A percentile compares a stretch with the other conserved stretches of the same genome.
Evolutionary conservation across 2,888 invertebrate species (phyloP).

Genomic region (Tryphoninae sp.): DNA sequence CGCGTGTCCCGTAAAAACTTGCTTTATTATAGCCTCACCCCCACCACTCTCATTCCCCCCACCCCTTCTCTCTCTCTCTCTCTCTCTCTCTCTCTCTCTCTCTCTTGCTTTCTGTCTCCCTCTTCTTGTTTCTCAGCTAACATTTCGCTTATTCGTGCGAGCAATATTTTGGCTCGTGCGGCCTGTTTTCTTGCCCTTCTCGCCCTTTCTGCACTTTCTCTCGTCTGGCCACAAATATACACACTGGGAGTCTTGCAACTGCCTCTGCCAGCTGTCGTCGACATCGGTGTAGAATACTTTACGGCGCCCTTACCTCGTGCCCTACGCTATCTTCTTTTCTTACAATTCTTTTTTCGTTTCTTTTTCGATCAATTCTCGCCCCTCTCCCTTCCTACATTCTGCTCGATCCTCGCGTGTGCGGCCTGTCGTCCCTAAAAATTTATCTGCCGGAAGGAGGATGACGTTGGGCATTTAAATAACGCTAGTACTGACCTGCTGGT

Average conservation of each 20-base stretch:
- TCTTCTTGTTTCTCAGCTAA: slow-evolving; percentile 15
- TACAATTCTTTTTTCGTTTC: slow-evolving; percentile 42
- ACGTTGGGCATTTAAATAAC: slow-evolving; percentile 48
- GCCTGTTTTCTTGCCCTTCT: slow-evolving; percentile 6
- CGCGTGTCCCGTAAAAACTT: slow-evolving; percentile 56
- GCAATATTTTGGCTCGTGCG: slow-evolving; percentile 38
- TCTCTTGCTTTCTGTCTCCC: no score
- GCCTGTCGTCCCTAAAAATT: slow-evolving; percentile 28
- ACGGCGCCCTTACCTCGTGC: slow-evolving; percentile 52
- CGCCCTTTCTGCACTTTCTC: not conserved
- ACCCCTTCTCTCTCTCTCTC: not conserved
- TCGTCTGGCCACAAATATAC: not conserved
- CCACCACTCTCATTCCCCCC: not conserved
- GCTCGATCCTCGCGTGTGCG: slow-evolving; percentile 49
- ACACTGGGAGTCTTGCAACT: slow-evolving; percentile 55
- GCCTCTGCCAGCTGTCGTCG: slow-evolving; percentile 67
- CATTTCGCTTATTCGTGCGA: slow-evolving; percentile 39
- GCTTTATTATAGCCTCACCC: slow-evolving; percentile 31
- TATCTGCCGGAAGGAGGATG: slow-evolving; percentile 61
- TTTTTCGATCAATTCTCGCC: slow-evolving; percentile 39
- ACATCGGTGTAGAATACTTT: slow-evolving; percentile 57
- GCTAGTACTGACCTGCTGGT: not conserved
- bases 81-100: not conserved
- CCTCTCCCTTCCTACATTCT: slow-evolving; percentile 29
- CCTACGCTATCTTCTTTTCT: slow-evolving; percentile 18